Base-by-base conservation (phyloP, 2,888 invertebrate genomes). In the Polylopha cassiicola region DNA sequence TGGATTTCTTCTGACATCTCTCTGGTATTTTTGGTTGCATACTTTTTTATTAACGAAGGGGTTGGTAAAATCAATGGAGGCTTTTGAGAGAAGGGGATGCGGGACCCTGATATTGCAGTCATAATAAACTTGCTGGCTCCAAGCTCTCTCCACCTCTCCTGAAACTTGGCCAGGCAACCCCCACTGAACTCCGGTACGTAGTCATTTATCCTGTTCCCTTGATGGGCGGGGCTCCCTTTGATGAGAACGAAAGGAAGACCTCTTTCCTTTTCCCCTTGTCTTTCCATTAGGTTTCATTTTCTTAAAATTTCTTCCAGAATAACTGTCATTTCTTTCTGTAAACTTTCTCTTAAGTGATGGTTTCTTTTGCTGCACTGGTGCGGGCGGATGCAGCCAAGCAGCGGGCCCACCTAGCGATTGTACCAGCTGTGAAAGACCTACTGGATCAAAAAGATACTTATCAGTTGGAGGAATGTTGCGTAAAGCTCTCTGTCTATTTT, bases 151-250 rank as follows among this genome's bases (percentile, higher is more conserved):
- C 30, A 30, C 5, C 4, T 30, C 10, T 20, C 11, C n/a, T 9
- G 18, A 11, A 10, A 30, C 10, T n/a, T 17, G 2, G 20, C 30
- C 7, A 30, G 20, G 20, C 30, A 30, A 7, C 30, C 30, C 30
- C 30, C 30, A 20, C 17, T 20, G 30, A 30, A 30, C n/a, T 2
- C 28, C 10, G 10, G 2, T 14, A 28, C 17, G 17, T 5, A 28
- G 30, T 20, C 17, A 20, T 13, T 30, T 29, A 10, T 29, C 29
- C 8, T 8, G 4, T 7, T n/a, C n/a, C n/a, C n/a, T 16, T 29
- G 9, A n/a, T 4, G 16, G 9, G 3, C 1, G 17, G 16, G 16
- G 15, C 2, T 7, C 18, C 9, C 10, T 18, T 11, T n/a, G n/a
- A n/a, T 17, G n/a, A 4, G 17, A 10, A 8, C 18, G 29, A 18